Conservation (phyloP, 1,140 invertebrate species). For the Apis dorsata region DNA sequence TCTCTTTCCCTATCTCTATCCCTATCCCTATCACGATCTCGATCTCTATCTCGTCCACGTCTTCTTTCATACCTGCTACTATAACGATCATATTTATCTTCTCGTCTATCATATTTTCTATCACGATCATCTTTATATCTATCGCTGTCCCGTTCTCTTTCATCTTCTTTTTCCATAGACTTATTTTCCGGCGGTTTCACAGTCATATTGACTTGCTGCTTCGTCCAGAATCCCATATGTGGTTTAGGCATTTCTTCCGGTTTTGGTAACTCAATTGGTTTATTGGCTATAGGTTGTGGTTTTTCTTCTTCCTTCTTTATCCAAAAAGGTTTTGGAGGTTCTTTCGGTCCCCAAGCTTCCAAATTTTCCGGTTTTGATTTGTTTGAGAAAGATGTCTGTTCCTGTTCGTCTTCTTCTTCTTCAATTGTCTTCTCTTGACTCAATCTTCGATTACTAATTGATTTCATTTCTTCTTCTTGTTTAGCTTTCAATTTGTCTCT, state of each 20-base stretch:
- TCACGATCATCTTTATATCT: conserved; percentile 73
- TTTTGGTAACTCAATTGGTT: conserved; percentile 71
- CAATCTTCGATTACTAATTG: conserved; percentile 37
- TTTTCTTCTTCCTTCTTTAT: conserved; percentile 78
- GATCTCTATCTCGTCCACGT: conserved; percentile 70
- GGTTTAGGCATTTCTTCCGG: conserved; percentile 79
- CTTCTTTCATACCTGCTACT: conserved; percentile 76
- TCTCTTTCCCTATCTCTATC: conserved; percentile 67
- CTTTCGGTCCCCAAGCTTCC: conserved; percentile 77
- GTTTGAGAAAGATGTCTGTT: conserved; percentile 75
- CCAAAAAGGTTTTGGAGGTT: conserved; percentile 78
- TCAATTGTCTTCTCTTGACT: conserved; percentile 50
- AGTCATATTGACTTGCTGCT: conserved; percentile 78
- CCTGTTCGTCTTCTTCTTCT: conserved; percentile 47
- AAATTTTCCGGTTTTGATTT: conserved; percentile 66
- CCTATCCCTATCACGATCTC: conserved; percentile 70
- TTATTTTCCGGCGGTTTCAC: conserved; percentile 72
- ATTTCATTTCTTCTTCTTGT: conserved; percentile 78
- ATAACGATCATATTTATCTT: conserved; percentile 77
- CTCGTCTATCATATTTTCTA: conserved; percentile 74
- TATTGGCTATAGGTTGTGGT: conserved; percentile 47
- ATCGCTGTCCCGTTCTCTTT: conserved; percentile 65
- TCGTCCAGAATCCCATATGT: conserved; percentile 80
- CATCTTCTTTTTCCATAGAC: conserved; percentile 63
- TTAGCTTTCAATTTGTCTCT: conserved; percentile 78